These are phyloP conservation scores for Poecile atricapillus DNA, from an alignment of 2,113 vertebrate species.

Conservation along the genomic window DNA sequence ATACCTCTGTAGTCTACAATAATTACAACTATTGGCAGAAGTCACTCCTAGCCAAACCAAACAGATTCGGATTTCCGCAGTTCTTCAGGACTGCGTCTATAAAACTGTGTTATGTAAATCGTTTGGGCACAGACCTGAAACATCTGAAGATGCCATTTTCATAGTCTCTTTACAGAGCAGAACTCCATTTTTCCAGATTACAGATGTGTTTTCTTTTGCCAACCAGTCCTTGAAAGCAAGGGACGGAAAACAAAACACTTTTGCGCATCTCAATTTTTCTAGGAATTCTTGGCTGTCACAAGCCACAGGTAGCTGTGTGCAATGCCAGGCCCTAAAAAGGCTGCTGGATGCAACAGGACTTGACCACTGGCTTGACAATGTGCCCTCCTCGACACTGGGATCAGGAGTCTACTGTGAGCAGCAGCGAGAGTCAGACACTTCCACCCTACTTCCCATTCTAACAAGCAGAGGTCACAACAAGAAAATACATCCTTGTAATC, in stretches of 20 bases:
- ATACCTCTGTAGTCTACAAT: not conserved
- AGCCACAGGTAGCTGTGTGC: not conserved
- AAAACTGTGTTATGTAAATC: not conserved
- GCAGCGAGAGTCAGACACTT: not conserved
- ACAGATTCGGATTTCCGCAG: not conserved
- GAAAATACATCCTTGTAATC: constrained; percentile 33
- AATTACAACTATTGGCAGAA: not conserved
- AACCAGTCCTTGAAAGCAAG: not conserved
- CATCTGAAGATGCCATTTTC: constrained; percentile 8
- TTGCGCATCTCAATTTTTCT: not conserved
- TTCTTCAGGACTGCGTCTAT: not conserved
- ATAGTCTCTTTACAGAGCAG: constrained; percentile 29
- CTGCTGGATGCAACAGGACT: not conserved
- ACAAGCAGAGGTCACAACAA: not conserved
- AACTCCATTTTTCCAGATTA: constrained; percentile 32
- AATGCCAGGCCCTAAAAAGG: not conserved
- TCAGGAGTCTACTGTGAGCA: not conserved
- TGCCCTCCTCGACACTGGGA: fast-evolving
- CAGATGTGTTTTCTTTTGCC: constrained; percentile 35
- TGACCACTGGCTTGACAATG: not conserved
- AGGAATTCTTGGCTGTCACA: not conserved
- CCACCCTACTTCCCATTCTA: not conserved
- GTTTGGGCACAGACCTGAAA: not conserved
- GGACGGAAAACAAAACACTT: not conserved
- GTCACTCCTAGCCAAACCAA: not conserved